phyloP scores from a whole-genome alignment of 2,888 invertebrate genomes.

The Brachyptera putata region DNA sequence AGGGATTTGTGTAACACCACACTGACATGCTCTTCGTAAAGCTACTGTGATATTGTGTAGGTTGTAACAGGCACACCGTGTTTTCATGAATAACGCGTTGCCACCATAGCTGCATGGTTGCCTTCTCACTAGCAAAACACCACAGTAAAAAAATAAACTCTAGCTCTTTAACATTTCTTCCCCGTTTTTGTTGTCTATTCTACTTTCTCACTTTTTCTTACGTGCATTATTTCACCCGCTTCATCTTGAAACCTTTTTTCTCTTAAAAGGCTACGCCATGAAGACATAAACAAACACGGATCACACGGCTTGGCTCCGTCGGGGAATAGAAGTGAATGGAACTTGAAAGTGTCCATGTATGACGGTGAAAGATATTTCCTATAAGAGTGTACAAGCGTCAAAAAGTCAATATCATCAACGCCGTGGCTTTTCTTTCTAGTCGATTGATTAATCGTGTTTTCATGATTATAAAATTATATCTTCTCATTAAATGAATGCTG shows the following conservation, averaged over 20 bases:
- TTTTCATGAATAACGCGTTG: slow-evolving; percentile 6
- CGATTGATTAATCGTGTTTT: no score
- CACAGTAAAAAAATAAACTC: background rate
- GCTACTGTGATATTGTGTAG: background rate
- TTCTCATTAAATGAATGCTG: no score
- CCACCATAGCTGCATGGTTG: background rate
- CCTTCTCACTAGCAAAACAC: background rate
- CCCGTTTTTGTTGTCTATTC: slow-evolving; percentile 3
- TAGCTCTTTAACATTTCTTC: slow-evolving; percentile 4
- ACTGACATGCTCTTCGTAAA: slow-evolving; percentile 5
- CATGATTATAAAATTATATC: no score
- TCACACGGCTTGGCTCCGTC: background rate
- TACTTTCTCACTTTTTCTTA: background rate
- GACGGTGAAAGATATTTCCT: no score
- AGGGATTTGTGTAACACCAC: slow-evolving; percentile 14
- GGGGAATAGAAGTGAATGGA: background rate
- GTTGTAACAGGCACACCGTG: background rate
- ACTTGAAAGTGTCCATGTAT: no score
- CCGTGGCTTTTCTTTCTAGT: no score
- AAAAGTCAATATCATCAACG: no score
- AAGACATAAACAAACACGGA: slow-evolving; percentile 3
- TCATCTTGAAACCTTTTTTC: background rate
- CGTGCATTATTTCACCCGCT: background rate
- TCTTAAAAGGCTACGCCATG: slow-evolving; percentile 2
- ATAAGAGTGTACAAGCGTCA: no score